A percentile compares a stretch with the other conserved stretches of the same genome.
Evolutionary conservation across 2,113 vertebrate genomes (phyloP).

Genomic region (Laticauda colubrina): DNA sequence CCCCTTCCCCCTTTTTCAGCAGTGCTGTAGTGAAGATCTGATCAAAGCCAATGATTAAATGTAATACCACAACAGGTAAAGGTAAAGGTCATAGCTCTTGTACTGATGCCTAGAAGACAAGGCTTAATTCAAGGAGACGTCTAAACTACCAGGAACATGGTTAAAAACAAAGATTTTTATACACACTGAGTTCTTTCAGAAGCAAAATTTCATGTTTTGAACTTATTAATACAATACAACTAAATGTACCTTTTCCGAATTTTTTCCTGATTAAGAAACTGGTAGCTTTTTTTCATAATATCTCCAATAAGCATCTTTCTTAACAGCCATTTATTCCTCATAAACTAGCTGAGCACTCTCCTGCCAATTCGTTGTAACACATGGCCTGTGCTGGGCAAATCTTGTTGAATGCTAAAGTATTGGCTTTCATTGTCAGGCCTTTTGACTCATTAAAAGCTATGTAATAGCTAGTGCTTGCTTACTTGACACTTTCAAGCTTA

Average conservation of each 20-base stretch:
- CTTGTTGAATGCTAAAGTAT: neutral
- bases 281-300: neutral
- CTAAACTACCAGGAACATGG: neutral
- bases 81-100: neutral
- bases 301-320: neutral
- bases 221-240: neutral
- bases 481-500: neutral
- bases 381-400: neutral
- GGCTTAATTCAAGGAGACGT: neutral
- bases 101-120: neutral
- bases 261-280: neutral
- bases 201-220: neutral
- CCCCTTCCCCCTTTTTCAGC: neutral
- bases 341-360: neutral
- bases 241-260: neutral
- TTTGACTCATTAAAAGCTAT: neutral
- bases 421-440: neutral
- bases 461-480: neutral
- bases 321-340: neutral
- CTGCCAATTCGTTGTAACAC: neutral
- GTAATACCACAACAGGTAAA: neutral
- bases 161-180: neutral
- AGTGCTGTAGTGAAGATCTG: neutral
- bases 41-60: neutral
- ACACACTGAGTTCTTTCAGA: neutral